Evolutionary conservation across 2,888 invertebrate species (phyloP), one percentile per base, ranked within the genome.

Genomic region (Heliconius charithonia): DNA sequence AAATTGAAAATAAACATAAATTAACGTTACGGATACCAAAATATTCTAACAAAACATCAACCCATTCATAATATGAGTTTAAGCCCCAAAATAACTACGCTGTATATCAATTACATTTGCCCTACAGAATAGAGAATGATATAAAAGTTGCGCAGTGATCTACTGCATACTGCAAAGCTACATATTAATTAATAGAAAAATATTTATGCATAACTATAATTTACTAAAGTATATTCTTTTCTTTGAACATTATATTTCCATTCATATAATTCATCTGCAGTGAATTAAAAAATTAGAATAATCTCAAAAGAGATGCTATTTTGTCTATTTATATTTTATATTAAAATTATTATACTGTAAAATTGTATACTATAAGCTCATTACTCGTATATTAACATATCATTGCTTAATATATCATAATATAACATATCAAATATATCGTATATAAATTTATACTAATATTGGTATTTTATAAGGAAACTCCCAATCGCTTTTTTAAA

Each of bases 151-250:
- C 74, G 74, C 74, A 74, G 10, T 74, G 45, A 74, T 65, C 27
- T 74, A 65, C 74, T 74, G 65, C 74, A 74, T 63, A 74, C 74
- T 74, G 63, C 63, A 63, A 63, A 63, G 41, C 22, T 29, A 41
- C 62, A 27, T 74, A 62, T 45, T 74, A 74, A 63, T 74, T 63
- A 65, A 74, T 45, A 27, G 19, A 41, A 63, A 62, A 63, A 45
- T 63, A 27, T 22, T 12, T 59, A 13, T 29, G 65, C 74, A 72
- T 25, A 59, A 72, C 1, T 56, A 9, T 32, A 59, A 12, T 56
- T 32, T 32, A 32, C n/a, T 56, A 32, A 22, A 56, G 22, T 25
- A 72, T 56, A n/a, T 59, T 72, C 32, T 67, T n/a, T 29, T 56
- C 51, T 71, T 71, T 71, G 51, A 51, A 70, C 19, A 67, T 41